Conservation (phyloP, 2,888 invertebrate species). For the Lasioglossum malachurum region DNA sequence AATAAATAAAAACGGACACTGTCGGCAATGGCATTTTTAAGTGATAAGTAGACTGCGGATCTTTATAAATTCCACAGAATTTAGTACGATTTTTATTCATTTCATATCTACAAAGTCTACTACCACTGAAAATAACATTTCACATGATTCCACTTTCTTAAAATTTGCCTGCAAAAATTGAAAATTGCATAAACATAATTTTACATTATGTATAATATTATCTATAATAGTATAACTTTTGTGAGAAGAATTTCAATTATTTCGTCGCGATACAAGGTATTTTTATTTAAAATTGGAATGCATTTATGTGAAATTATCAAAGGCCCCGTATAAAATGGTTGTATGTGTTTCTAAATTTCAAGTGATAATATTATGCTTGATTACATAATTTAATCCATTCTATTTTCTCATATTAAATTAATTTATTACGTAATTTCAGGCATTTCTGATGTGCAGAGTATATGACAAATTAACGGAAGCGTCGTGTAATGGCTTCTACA, state of each 20-base stretch:
- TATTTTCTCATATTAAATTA: background rate
- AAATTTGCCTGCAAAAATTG: too few species aligned
- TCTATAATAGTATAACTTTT: background rate
- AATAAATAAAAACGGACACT: conserved; percentile 28
- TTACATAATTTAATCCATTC: background rate
- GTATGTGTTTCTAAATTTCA: background rate
- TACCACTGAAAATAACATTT: too few species aligned
- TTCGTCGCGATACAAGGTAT: background rate
- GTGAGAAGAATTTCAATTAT: background rate
- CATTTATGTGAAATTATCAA: too few species aligned
- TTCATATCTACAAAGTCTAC: too few species aligned
- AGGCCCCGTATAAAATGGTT: background rate
- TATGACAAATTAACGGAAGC: conserved; percentile 58
- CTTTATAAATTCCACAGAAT: too few species aligned
- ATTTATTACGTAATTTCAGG: conserved; percentile 16
- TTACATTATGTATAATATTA: too few species aligned
- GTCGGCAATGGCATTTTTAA: background rate
- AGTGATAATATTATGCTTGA: background rate
- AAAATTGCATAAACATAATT: too few species aligned
- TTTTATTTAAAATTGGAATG: background rate
- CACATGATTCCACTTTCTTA: too few species aligned
- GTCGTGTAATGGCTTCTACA: conserved; percentile 28
- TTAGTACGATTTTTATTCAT: too few species aligned
- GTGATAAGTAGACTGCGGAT: too few species aligned
- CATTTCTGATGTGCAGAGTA: conserved; percentile 24